Evolutionary conservation across 2,113 vertebrate species (phyloP).

Genomic region (Phalacrocorax pelagicus): DNA sequence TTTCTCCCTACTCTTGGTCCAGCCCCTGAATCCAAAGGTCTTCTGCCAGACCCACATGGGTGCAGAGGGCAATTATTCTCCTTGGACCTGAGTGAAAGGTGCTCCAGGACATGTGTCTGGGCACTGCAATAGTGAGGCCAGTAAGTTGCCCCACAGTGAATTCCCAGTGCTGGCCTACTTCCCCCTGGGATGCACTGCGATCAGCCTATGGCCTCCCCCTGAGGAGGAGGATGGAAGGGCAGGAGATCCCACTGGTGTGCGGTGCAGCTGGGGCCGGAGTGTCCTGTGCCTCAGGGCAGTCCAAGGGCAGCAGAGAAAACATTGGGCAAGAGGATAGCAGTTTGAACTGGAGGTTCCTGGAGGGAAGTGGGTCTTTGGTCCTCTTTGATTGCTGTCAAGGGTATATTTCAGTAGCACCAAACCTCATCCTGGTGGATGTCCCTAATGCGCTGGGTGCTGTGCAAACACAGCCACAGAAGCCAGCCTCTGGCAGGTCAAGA

Average conservation of each 20-base stretch:
- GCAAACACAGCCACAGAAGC: background rate
- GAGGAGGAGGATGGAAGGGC: background rate
- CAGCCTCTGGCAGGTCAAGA: background rate
- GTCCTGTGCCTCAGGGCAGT: background rate
- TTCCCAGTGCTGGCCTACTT: background rate
- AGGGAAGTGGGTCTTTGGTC: background rate
- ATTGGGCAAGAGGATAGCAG: background rate
- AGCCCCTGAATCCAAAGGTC: background rate
- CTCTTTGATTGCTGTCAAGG: background rate
- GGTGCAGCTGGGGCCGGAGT: background rate
- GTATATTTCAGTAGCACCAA: background rate
- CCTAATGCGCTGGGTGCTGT: background rate
- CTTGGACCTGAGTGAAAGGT: background rate
- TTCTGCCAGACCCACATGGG: background rate
- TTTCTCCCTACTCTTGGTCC: background rate
- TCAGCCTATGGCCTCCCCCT: background rate
- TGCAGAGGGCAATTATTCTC: background rate
- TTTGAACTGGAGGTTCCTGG: background rate
- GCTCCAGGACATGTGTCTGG: background rate
- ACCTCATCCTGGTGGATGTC: background rate
- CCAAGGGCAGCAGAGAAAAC: background rate
- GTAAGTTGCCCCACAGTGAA: background rate
- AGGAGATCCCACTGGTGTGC: background rate
- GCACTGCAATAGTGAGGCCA: accelerated
- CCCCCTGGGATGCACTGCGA: background rate